Base-by-base conservation (phyloP, 2,888 invertebrate species). In the Steinernema carpocapsae region DNA sequence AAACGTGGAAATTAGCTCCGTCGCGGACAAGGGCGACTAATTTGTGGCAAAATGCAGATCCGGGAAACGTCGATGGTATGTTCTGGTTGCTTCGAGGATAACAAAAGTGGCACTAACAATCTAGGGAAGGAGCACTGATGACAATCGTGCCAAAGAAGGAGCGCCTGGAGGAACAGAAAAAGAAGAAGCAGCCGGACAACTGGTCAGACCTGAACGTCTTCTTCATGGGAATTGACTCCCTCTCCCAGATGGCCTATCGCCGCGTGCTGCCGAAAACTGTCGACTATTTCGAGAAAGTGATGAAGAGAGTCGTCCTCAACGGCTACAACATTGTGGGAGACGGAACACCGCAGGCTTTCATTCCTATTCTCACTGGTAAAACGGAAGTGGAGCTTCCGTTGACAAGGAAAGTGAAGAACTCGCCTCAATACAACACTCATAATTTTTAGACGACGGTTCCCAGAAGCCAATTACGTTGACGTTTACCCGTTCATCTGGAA, bases 181-280 rank as follows among this genome's bases (percentile, higher is more conserved):
- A 64, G 42, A 64, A 26, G 22, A 70, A 43, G 14, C 51, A 59
- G 48, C 59, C 56, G 2, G 72, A 37, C 6, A 74, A 73, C 45
- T 64, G 72, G 70, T 71, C 74, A 14, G 74, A 71, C 10, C 24
- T 78, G 64, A 73, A 78, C 51, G 76, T 80, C 6, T 77, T 70
- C 72, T 76, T 80, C 72, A 46, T 94, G 78, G 94, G 94, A 0
- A 93, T 94, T 83, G 95, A 95, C 88, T 94, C 95, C 0, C 88
- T 95, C 0, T 93, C 95, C 0, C 91, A 92, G 64, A 92, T 93
- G 88, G 92, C 93, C 12, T 93, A 93, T 84, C 92, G 92, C 70
- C 90, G 94, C 24, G 92, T 92, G 86, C 89, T 94, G 82, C 93
- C 94, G 0, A 91, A 92, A 83, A 92, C 92, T 12, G 93, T 92